Evolutionary conservation across 1,140 invertebrate genomes (phyloP), one percentile per base, ranked within the genome.

Genomic region (Meteorus sp.): DNA sequence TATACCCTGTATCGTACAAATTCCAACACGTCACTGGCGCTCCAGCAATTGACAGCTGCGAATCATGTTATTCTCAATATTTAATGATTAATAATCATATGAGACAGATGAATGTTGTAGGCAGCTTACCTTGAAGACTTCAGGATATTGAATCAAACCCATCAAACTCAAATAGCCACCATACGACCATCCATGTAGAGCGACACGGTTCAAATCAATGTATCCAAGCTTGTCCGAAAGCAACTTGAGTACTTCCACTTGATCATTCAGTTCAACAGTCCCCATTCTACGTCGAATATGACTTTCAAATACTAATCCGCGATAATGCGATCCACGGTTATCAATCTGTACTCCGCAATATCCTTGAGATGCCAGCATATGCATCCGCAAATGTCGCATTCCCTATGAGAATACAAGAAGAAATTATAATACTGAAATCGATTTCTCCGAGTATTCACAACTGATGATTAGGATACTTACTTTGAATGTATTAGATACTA

Each of bases 121-220:
- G 35, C 45, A 23, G 63, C 58, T 59, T 72, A 92, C 86, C 81
- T 93, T 94, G 74, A 95, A 95, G 41, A 93, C 80, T 60, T 91
- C 85, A 1, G 91, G 89, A 75, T 89, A 86, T 44, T 92, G 91
- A 64, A 90, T 89, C 15, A 95, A 76, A 2, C 88, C 93, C 85
- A 94, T 91, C 22, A 94, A 82, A 67, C 89, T 93, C 2, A 94
- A 82, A 78, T 94, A 94, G 17, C 92, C 90, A 25, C 95, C 97
- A 75, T 99, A 99, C 43, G 96, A 98, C 97, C 97, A 99, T 4
- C 97, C 97, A 74, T 97, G 94, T 65, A 99, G 93, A 3, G 93
- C 97, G 1, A 99, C 88, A 54, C 97, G 84, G 62, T 86, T 85
- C 80, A 97, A 86, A 76, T 99, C 97, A 60, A 99, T 94, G 67